Conservation (phyloP, 2,113 vertebrate species). For the Oryzias celebensis region DNA sequence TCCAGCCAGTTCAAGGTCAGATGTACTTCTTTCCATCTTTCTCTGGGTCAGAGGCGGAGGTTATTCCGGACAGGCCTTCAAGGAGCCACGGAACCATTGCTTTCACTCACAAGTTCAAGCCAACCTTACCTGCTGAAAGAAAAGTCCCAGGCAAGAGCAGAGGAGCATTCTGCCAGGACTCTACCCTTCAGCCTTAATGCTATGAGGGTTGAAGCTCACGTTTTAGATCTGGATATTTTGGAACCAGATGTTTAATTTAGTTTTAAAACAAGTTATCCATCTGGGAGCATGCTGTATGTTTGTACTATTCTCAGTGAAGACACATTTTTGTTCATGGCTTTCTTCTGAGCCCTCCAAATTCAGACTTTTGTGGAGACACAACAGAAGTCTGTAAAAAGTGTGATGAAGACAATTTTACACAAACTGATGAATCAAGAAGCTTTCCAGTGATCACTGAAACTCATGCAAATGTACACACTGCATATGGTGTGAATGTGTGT, state of each 20-base stretch:
- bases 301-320: constrained; percentile 15
- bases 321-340: constrained; percentile 4
- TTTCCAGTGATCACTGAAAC: constrained; percentile 9
- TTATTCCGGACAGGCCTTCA: no score
- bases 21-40: no score
- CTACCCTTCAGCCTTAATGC: no score
- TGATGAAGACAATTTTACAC: not conserved
- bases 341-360: constrained; percentile 9
- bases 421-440: constrained; percentile 15
- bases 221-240: constrained; percentile 27
- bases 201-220: no score
- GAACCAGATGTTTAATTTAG: constrained; percentile 38
- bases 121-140: no score
- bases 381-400: not conserved
- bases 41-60: no score
- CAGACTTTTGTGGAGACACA: not conserved
- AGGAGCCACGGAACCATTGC: no score
- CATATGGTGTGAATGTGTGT: constrained; percentile 18
- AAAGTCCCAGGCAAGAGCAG: no score
- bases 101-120: no score
- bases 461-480: constrained; percentile 4
- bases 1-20: no score
- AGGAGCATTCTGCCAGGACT: no score
- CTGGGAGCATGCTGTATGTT: constrained; percentile 22
- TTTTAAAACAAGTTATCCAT: constrained; percentile 40